Evolutionary conservation across 1,140 invertebrate species (phyloP), one percentile per base, ranked within the genome.

Genomic region (Heliconius congener): DNA sequence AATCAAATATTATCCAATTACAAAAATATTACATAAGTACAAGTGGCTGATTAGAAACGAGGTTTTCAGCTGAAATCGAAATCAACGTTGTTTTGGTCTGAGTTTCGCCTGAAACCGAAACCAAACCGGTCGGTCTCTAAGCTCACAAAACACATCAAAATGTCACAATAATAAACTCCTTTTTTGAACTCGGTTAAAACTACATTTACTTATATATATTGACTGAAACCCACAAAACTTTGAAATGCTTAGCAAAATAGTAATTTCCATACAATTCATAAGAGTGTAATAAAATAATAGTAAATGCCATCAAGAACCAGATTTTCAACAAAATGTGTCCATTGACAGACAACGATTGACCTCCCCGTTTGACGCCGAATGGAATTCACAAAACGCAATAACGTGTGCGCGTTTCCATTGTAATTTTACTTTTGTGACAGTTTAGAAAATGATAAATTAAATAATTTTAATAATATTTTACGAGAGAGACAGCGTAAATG

Each of bases 341-440:
- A 80, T 80, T 76, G 74, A 80, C 73, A 71, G 57, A 46, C 57
- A 55, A 34, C 73, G 75, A 73, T 76, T 76, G 74, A 80, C 79
- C 79, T 80, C 74, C 74, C 74, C 23, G 79, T 73, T 80, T 80
- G 79, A 80, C 79, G 79, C 74, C 74, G 76, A 76, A 46, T 42
- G 79, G 79, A 80, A 80, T 80, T 76, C 73, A 80, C 79, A 80
- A 80, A 80, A 80, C 74, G 42, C 71, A 76, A 80, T 76, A 71
- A 71, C 73, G 16, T 80, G 42, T 57, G 74, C 37, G 5, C 50
- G 79, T 76, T 46, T 80, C 78, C 78, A 79, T 71, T 79, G 27
- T n/a, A 16, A 52, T 66, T 30, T 2, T 2, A 30, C 0, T 30
- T 66, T 13, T 11, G 3, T 66, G 16, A 30, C 6, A 30, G 0